Percentiles rank a stretch among this genome's conserved stretches.
Evolutionary conservation across 2,888 invertebrate species (phyloP).

Genomic region (Maniola hyperantus): DNA sequence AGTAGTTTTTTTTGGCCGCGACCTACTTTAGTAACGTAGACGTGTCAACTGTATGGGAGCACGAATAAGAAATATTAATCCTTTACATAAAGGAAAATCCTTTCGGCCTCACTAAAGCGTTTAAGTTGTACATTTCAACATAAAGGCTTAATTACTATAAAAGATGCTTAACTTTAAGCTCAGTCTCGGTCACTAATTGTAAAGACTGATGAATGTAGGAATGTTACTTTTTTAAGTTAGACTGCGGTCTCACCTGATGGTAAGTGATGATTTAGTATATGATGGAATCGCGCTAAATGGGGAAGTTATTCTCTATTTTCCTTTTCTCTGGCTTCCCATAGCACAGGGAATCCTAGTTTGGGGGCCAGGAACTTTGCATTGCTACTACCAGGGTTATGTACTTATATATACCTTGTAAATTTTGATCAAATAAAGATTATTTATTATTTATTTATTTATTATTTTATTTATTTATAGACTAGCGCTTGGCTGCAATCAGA

Average conservation of each 20-base stretch:
- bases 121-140: conserved; percentile 36
- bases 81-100: conserved; percentile 54
- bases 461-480: too few species aligned
- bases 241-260: too few species aligned
- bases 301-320: background rate
- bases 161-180: conserved; percentile 24
- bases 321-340: too few species aligned
- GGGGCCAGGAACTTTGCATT: too few species aligned
- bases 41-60: conserved; percentile 69
- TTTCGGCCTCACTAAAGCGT: conserved; percentile 47
- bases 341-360: too few species aligned
- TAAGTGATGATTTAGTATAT: background rate
- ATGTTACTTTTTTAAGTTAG: background rate
- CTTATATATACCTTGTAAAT: too few species aligned
- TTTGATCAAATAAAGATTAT: too few species aligned
- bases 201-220: conserved; percentile 9
- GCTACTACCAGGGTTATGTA: too few species aligned
- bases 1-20: conserved; percentile 13
- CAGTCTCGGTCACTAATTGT: conserved; percentile 23
- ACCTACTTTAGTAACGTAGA: conserved; percentile 41
- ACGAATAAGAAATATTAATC: conserved; percentile 64
- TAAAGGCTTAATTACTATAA: conserved; percentile 41
- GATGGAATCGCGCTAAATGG: background rate
- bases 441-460: too few species aligned
- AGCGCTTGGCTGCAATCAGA: too few species aligned